Evolutionary conservation across 2,888 invertebrate genomes (phyloP).

Genomic region (Herminia tarsipennalis): DNA sequence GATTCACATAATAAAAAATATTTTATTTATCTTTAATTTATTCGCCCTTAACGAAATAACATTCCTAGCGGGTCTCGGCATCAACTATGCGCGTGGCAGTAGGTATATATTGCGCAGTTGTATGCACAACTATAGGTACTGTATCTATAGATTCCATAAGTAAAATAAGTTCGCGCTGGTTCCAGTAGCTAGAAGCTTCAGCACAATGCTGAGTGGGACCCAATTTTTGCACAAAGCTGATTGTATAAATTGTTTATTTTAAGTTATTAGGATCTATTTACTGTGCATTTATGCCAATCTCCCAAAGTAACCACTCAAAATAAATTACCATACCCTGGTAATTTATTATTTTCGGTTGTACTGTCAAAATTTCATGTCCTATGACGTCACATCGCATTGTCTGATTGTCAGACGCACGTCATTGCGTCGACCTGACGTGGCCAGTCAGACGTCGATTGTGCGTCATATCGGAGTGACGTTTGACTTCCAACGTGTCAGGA

Average conservation of each 20-base stretch:
- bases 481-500: constrained; percentile 45
- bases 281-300: no score
- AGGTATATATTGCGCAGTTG: constrained; percentile 1
- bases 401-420: constrained; percentile 43
- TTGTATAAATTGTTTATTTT: no score
- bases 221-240: no score
- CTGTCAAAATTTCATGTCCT: constrained; percentile 23
- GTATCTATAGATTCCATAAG: no score
- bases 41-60: constrained; percentile 5
- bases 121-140: no score
- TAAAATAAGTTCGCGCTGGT: no score
- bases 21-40: constrained; percentile 37
- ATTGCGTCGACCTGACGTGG: constrained; percentile 53
- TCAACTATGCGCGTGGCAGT: not conserved
- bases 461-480: constrained; percentile 55
- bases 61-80: no score
- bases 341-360: constrained; percentile 22
- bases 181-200: no score
- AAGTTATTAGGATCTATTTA: no score
- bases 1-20: constrained; percentile 37
- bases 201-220: no score
- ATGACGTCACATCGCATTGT: constrained; percentile 47
- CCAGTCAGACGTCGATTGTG: constrained; percentile 64
- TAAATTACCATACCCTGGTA: no score
- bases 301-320: no score